Evolutionary conservation across 1,140 invertebrate genomes (phyloP).

Genomic region (Cydia splendana): DNA sequence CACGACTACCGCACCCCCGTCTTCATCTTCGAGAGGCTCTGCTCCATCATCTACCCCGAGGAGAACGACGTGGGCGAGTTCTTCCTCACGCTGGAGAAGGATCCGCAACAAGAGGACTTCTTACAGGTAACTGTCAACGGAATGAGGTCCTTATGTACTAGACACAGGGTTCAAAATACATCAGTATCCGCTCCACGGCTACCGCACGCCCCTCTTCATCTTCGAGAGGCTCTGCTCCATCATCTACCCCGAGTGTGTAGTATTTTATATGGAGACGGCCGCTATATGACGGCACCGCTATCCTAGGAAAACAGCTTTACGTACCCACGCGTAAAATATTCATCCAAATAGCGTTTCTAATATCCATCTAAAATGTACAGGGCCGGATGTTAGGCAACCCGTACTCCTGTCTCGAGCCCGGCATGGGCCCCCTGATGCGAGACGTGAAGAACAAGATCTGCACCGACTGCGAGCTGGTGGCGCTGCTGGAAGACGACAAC

Average conservation of each 20-base stretch:
- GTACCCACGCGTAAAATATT: no score
- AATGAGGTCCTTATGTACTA: no score
- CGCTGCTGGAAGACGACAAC: slow-evolving; percentile 97
- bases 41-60: slow-evolving; percentile 98
- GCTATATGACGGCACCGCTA: no score
- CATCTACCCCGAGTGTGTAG: slow-evolving; percentile 97
- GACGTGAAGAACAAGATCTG: slow-evolving; percentile 99
- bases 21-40: slow-evolving; percentile 98
- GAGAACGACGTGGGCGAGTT: slow-evolving; percentile 98
- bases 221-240: slow-evolving; percentile 98
- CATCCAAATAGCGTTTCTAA: background rate
- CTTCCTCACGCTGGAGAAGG: slow-evolving; percentile 97
- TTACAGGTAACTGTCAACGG: slow-evolving; percentile 83
- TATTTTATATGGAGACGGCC: no score
- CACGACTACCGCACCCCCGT: slow-evolving; percentile 97
- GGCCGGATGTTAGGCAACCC: slow-evolving; percentile 99
- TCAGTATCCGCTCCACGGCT: slow-evolving; percentile 95
- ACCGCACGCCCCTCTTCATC: slow-evolving; percentile 97
- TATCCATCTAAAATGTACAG: slow-evolving; percentile 61
- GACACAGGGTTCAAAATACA: slow-evolving; percentile 78
- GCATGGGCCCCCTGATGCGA: slow-evolving; percentile 97
- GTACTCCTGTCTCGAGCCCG: slow-evolving; percentile 95
- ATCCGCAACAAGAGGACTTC: slow-evolving; percentile 99
- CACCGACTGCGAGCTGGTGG: slow-evolving; percentile 97
- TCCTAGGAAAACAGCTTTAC: no score